These are phyloP conservation scores for Hydrozoanthus tunicans DNA, from an alignment of 64 coral and sea anemone species.

Conservation along the genomic window DNA sequence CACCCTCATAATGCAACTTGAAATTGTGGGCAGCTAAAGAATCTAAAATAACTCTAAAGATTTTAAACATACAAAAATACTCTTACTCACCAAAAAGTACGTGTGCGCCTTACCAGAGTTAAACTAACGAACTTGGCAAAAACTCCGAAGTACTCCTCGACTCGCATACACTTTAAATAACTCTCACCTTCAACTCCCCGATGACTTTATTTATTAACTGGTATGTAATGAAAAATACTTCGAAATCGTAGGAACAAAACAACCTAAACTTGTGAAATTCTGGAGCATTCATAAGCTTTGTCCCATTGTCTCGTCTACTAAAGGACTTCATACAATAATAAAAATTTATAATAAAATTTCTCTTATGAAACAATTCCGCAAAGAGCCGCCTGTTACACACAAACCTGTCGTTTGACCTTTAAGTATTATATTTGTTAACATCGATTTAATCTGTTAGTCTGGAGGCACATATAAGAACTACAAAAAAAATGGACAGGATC, in stretches of 20 bases:
- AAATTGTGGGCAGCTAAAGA: no score
- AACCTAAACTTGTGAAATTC: constrained; percentile 36
- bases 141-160: neutral
- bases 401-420: neutral
- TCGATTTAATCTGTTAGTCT: no score
- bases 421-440: no score
- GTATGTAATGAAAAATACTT: constrained; percentile 51
- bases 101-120: neutral
- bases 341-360: no score
- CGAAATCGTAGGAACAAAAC: constrained; percentile 13
- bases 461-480: no score
- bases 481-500: no score
- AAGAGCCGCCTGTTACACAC: neutral
- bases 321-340: neutral
- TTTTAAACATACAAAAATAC: no score
- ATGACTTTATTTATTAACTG: constrained; percentile 32
- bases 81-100: constrained; percentile 15
- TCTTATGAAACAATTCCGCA: neutral
- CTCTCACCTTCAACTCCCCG: constrained; percentile 51
- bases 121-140: constrained; percentile 38
- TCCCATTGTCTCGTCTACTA: constrained; percentile 11
- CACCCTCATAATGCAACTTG: no score
- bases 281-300: neutral
- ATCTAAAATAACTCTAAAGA: no score
- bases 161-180: neutral